A percentile compares a stretch with the other conserved stretches of the same genome.
phyloP scores from a whole-genome alignment of 2,113 vertebrate species.

The Herpetotheres cachinnans region DNA sequence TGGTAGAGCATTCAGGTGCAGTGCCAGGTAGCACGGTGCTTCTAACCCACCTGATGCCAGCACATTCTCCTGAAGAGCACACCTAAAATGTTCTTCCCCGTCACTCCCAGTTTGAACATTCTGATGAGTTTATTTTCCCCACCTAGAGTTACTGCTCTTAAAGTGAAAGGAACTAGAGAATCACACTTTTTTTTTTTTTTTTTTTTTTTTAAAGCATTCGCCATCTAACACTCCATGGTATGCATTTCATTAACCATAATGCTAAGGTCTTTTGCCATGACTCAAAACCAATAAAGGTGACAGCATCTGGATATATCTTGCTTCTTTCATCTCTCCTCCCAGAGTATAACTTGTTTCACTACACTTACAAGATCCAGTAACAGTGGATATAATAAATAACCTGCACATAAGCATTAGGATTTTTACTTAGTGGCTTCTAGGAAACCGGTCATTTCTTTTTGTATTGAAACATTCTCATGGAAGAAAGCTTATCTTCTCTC shows the following conservation, averaged over 20 bases:
- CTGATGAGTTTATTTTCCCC: neutral
- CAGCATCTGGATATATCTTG: neutral
- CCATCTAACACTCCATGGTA: neutral
- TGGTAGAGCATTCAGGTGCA: neutral
- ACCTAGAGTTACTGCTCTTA: neutral
- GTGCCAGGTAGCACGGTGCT: neutral
- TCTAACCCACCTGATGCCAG: neutral
- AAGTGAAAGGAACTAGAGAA: neutral
- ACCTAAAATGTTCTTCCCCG: neutral
- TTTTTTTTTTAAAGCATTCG: too few relatives aligned
- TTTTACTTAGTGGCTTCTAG: neutral
- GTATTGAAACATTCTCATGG: neutral
- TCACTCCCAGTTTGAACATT: neutral
- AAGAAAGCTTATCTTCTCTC: neutral
- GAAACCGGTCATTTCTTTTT: neutral
- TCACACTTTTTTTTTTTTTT: too few relatives aligned
- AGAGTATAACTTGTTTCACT: neutral
- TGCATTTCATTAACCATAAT: neutral
- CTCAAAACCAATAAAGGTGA: neutral
- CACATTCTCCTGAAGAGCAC: neutral
- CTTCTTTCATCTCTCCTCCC: neutral
- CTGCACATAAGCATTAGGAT: neutral
- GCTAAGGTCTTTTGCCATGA: neutral
- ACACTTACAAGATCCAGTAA: neutral
- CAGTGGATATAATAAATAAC: neutral